Evolutionary conservation across 2,888 invertebrate species (phyloP).

Genomic region (Agriopis leucophaearia): DNA sequence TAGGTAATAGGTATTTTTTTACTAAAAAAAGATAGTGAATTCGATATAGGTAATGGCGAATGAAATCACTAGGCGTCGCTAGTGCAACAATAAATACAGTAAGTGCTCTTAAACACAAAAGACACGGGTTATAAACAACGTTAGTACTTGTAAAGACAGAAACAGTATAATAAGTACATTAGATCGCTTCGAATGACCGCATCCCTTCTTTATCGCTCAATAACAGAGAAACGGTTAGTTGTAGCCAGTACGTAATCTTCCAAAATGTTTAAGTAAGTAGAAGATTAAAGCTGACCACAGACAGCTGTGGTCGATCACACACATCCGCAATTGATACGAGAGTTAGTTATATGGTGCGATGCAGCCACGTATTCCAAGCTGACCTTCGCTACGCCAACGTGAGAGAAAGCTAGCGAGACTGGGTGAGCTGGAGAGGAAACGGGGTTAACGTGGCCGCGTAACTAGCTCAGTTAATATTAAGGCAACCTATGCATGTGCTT

Average conservation of each 20-base stretch:
- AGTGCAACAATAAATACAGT: slow-evolving; percentile 66
- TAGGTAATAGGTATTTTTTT: too few species aligned
- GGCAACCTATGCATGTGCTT: too few species aligned
- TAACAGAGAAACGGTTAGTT: slow-evolving; percentile 47
- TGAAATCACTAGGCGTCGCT: not conserved
- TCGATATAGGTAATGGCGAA: too few species aligned
- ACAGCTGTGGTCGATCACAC: too few species aligned
- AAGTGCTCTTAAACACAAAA: slow-evolving; percentile 65
- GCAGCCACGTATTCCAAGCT: too few species aligned
- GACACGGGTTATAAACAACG: slow-evolving; percentile 51
- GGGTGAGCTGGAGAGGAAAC: not conserved
- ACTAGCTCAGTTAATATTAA: too few species aligned
- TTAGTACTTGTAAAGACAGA: slow-evolving; percentile 62
- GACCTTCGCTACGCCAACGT: not conserved
- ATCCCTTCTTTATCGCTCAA: slow-evolving; percentile 67
- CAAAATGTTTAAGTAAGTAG: not conserved
- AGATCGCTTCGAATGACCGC: slow-evolving; percentile 66
- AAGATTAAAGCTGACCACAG: not conserved
- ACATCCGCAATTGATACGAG: too few species aligned
- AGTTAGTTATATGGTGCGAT: too few species aligned
- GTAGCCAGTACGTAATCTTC: slow-evolving; percentile 18
- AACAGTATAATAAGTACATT: slow-evolving; percentile 72
- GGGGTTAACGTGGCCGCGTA: too few species aligned
- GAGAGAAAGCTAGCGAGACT: not conserved
- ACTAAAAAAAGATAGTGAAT: too few species aligned